Evolutionary conservation across 2,888 invertebrate genomes (phyloP), one percentile per base, ranked within the genome.

Genomic region (Pomacea canaliculata): DNA sequence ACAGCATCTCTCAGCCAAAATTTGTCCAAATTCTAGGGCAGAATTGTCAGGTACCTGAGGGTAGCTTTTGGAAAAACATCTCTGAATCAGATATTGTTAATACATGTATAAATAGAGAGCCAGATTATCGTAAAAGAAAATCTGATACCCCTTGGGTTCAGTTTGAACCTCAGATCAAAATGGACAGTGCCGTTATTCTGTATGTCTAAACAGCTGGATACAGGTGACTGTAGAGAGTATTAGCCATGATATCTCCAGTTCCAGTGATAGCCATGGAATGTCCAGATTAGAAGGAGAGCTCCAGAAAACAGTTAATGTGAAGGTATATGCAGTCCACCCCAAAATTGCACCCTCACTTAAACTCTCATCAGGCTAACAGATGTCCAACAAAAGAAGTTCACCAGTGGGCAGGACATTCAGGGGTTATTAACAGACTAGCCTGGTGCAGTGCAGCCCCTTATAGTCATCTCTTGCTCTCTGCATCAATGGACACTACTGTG

Each of bases 401-500:
- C 62, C 51, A 68, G 37, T 71, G 82, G 78, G 12, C 77, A 37
- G 86, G 82, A n/a, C 89, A 90, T 82, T 77, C 74, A 68, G 85
- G 87, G 60, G 83, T 81, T 13, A 82, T 89, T 12, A 89, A 87
- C 75, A 84, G 87, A 79, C 72, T 90, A 16, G 82, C 83, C 74
- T 90, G 90, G 90, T 74, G 74, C 51, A 86, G 87, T 74, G 69
- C 80, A 63, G 72, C 85, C 59, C 77, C 83, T 23, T 89, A 82
- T 74, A 89, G 89, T 78, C 90, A 91, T 80, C 79, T 91, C 51
- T 77, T 91, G 0, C 80, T 88, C 8, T 87, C 91, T 9, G 87
- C 85, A 49, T 89, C 78, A 10, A 87, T 88, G 86, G 91, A 91
- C 81, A 79, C 84, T 7, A 83, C 82, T 19, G 81, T 91, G 2